Conservation (phyloP, 2,888 invertebrate genomes). For the Drosophila diplacantha region DNA sequence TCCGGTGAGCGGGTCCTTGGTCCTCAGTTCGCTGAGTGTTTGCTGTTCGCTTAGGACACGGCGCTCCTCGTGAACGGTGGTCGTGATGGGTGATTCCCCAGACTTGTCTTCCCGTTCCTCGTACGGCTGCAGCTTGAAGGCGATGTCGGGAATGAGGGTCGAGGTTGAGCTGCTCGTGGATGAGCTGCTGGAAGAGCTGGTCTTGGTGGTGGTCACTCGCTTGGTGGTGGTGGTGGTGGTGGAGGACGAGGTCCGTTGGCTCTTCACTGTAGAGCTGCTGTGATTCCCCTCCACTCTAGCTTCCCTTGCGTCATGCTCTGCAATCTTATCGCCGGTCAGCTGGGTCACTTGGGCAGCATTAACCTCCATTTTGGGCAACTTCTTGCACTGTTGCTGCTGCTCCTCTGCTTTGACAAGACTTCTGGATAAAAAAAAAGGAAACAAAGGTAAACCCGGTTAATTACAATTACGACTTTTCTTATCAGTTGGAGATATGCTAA, state of each 20-base stretch:
- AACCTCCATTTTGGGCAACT: slow-evolving; percentile 58
- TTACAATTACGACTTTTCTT: slow-evolving; percentile 50
- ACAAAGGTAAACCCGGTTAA: slow-evolving; percentile 43
- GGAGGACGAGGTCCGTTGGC: slow-evolving; percentile 44
- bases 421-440: slow-evolving; percentile 46
- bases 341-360: slow-evolving; percentile 27
- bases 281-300: slow-evolving; percentile 35
- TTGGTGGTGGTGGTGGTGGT: slow-evolving; percentile 48
- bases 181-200: slow-evolving; percentile 40
- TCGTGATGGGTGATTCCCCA: slow-evolving; percentile 51
- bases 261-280: slow-evolving; percentile 37
- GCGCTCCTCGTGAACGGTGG: slow-evolving; percentile 69
- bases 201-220: slow-evolving; percentile 58
- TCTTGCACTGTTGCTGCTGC: slow-evolving; percentile 50
- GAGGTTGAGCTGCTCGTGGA: slow-evolving; percentile 18
- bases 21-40: slow-evolving; percentile 67
- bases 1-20: slow-evolving; percentile 64
- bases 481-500: slow-evolving; percentile 60
- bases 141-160: slow-evolving; percentile 41
- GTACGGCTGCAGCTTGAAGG: slow-evolving; percentile 72
- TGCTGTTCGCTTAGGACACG: slow-evolving; percentile 71
- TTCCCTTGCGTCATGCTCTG: slow-evolving; percentile 44
- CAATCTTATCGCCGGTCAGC: slow-evolving; percentile 55
- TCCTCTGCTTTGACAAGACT: slow-evolving; percentile 76
- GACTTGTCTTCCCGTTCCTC: slow-evolving; percentile 61